Percentiles rank a stretch among this genome's conserved stretches.
Evolutionary conservation across 1,140 invertebrate genomes (phyloP).

Genomic region (Euura lappo): DNA sequence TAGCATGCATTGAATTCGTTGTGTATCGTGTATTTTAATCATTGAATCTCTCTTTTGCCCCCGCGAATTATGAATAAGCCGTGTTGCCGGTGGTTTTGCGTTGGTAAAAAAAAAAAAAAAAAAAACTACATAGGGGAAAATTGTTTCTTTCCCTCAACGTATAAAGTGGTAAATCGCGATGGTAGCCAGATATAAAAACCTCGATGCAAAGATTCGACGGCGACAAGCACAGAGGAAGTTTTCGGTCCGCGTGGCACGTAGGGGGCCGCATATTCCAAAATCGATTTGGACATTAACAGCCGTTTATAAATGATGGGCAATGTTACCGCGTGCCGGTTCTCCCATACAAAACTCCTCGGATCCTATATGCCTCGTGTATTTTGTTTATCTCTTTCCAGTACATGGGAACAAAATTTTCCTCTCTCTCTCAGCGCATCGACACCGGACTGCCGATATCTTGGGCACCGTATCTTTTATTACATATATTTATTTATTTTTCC

Average conservation of each 20-base stretch:
- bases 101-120: no score
- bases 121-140: no score
- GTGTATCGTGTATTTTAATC: conserved; percentile 49
- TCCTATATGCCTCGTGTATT: no score
- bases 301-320: conserved; percentile 3
- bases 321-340: background rate
- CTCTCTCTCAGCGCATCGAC: background rate
- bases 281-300: conserved; percentile 7
- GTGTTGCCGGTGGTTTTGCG: background rate
- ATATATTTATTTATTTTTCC: no score
- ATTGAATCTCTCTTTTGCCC: conserved; percentile 11
- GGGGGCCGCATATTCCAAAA: background rate
- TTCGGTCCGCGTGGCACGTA: background rate
- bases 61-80: background rate
- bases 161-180: background rate
- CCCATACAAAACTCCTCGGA: background rate
- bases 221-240: background rate
- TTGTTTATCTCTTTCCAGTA: no score
- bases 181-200: background rate
- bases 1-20: conserved; percentile 56
- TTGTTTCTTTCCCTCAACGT: no score
- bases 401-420: no score
- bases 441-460: background rate
- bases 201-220: background rate
- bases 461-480: background rate